Percentiles rank a stretch among this genome's conserved stretches.
Evolutionary conservation across 1,140 invertebrate species (phyloP).

Genomic region (Ditylenchus dipsaci): DNA sequence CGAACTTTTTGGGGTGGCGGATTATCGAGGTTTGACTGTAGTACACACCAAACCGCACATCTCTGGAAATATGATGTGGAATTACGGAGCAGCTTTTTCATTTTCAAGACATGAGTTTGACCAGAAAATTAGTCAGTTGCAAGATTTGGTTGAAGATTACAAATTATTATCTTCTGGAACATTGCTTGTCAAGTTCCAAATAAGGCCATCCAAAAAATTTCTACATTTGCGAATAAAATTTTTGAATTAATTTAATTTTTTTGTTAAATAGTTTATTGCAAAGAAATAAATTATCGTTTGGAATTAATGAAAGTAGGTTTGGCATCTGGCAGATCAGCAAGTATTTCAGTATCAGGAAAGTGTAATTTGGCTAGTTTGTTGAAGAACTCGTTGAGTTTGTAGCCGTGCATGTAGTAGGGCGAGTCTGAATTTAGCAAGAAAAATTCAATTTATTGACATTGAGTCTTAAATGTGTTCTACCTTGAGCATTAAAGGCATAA

Average conservation of each 20-base stretch:
- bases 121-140: neutral
- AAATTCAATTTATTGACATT: no score
- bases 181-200: neutral
- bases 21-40: no score
- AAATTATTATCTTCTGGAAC: neutral
- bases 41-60: no score
- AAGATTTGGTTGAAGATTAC: neutral
- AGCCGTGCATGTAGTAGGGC: conserved; percentile 44
- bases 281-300: neutral
- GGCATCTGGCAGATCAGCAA: conserved; percentile 8
- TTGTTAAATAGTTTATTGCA: neutral
- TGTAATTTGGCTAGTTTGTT: conserved; percentile 22
- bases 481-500: conserved; percentile 48
- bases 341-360: conserved; percentile 20
- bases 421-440: conserved; percentile 27
- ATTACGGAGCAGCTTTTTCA: no score
- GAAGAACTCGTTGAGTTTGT: conserved; percentile 38
- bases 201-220: neutral
- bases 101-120: neutral
- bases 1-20: no score
- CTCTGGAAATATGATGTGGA: no score
- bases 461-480: no score
- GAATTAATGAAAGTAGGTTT: neutral
- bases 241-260: neutral
- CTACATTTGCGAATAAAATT: neutral